Evolutionary conservation across 2,888 invertebrate genomes (phyloP), one percentile per base, ranked within the genome.

Genomic region (Tetropium fuscum): DNA sequence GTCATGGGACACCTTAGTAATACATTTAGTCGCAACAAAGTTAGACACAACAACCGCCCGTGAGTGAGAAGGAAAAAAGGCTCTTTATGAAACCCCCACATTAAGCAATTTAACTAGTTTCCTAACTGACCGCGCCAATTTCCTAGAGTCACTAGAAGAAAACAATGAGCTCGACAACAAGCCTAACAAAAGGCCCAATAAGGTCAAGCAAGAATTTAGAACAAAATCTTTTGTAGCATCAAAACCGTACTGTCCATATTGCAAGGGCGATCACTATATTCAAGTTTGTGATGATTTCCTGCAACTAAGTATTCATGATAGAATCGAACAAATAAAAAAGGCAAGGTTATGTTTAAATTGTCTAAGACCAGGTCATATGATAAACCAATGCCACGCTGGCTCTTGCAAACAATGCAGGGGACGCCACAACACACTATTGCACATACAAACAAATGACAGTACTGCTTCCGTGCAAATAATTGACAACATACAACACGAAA

Each of bases 1-100:
- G n/a, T 10, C 44, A n/a, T 63, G 63, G 63, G 49, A 60, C 30
- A 38, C 60, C 7, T 10, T 57, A 19, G 10, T 63, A 18, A 49
- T 63, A 15, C 38, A 60, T 38, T 40, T 63, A 13, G 11, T 60
- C 8, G 15, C 41, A 19, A 49, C 11, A 3, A 61, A 60, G 41
- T 36, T 64, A 15, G 58, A 64, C 11, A 18, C 3, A 13, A 25
- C 7, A 40, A 53, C 22, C 1, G 4, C 20, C 1, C 13, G 54
- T 4, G 58, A 58, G 8, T 64, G 64, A 55, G 55, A 63, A 55
- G 25, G 32, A 5, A 32, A 41, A 27, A 60, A 15, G n/a, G 25
- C 13, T 1, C 22, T 1, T 3, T 38, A 34, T 8, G 47, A 54
- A 7, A 3, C 6, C 15, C 58, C 60, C 1, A 49, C 38, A 11